phyloP scores from a whole-genome alignment of 2,113 vertebrate genomes.

The Rhinoptilus africanus region DNA sequence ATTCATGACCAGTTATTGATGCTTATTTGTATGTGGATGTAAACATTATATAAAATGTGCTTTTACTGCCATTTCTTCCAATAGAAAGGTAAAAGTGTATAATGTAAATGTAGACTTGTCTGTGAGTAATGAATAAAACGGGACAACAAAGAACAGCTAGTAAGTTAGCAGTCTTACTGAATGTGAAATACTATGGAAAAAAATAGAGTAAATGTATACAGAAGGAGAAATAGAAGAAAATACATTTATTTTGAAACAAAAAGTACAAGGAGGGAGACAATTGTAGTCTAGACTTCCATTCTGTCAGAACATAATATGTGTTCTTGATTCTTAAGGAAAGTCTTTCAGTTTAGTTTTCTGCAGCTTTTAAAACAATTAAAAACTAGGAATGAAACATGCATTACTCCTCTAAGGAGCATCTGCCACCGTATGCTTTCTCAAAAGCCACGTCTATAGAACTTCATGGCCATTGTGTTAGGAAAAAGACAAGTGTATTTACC shows the following conservation, averaged over 20 bases:
- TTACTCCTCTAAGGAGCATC: background rate
- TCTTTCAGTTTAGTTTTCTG: background rate
- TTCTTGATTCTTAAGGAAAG: background rate
- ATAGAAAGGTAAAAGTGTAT: background rate
- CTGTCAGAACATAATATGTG: background rate
- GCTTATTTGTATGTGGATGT: background rate
- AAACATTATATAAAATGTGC: background rate
- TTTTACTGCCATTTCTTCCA: background rate
- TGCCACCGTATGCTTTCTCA: background rate
- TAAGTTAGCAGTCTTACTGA: background rate
- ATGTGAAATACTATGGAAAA: background rate
- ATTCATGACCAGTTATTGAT: background rate
- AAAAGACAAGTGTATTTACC: background rate
- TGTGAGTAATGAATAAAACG: background rate
- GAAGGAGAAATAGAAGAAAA: background rate
- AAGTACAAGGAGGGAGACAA: background rate
- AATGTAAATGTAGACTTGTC: background rate
- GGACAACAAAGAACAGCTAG: background rate
- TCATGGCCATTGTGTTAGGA: background rate
- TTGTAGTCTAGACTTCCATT: background rate
- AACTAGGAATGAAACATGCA: background rate
- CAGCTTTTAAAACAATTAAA: background rate
- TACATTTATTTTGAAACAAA: background rate
- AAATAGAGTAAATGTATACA: background rate
- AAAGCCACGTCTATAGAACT: background rate